A percentile compares a stretch with the other conserved stretches of the same genome.
Evolutionary conservation across 64 coral and sea anemone genomes (phyloP).

Genomic region (Dendronephthya gigantea): DNA sequence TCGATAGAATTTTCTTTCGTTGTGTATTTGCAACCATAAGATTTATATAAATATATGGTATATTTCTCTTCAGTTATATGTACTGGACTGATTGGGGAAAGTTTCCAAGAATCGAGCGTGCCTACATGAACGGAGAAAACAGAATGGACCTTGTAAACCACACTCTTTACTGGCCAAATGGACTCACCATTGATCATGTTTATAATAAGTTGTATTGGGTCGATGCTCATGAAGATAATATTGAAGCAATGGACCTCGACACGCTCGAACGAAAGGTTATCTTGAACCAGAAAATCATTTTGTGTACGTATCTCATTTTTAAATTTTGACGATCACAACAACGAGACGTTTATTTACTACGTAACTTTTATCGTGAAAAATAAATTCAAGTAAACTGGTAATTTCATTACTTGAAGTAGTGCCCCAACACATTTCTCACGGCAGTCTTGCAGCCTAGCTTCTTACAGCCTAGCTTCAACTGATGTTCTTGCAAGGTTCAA

Average conservation of each 20-base stretch:
- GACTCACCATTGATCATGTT: conserved; percentile 38
- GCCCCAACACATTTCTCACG: too few relatives aligned
- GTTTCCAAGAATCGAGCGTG: conserved; percentile 33
- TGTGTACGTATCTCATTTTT: neutral
- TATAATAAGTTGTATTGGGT: conserved; percentile 42
- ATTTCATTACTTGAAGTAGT: too few relatives aligned
- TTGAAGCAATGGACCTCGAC: conserved; percentile 35
- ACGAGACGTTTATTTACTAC: too few relatives aligned
- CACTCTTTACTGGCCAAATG: conserved; percentile 42
- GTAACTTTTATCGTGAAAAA: too few relatives aligned
- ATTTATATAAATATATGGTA: neutral
- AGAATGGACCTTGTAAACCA: conserved; percentile 10
- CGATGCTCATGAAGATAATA: conserved; percentile 34
- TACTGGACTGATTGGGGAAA: conserved; percentile 56
- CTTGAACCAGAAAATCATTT: neutral
- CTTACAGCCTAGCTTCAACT: too few relatives aligned
- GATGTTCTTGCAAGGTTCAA: too few relatives aligned
- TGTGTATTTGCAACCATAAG: neutral
- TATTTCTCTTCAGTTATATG: conserved; percentile 43
- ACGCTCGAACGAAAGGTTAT: neutral
- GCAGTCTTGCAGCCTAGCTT: too few relatives aligned
- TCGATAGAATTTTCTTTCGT: neutral
- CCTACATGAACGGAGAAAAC: conserved; percentile 28
- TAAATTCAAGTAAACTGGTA: too few relatives aligned
- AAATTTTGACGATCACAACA: too few relatives aligned